Base-by-base conservation (phyloP, 1,140 invertebrate species). In the Lysiphlebus fabarum region DNA sequence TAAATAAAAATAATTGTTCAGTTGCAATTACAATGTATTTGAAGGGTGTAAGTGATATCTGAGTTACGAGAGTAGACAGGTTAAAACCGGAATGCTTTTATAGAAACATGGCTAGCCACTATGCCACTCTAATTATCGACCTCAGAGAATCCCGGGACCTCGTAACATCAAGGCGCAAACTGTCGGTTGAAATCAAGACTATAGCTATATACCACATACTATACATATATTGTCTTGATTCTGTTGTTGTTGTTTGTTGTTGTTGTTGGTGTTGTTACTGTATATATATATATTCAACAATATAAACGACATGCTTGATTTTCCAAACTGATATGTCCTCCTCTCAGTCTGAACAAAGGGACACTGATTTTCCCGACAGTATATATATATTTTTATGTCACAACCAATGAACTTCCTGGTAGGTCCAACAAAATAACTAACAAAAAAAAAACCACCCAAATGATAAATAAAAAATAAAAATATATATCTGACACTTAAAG, bases 71-170 rank as follows among this genome's bases (percentile, higher is more conserved):
- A 57, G 53, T 41, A 47, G 58, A 56, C 53, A 48, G 45, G 26
- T 41, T 53, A 45, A 56, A 17, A 26, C 7, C 51, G 53, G 59
- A 64, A 64, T 64, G 63, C 63, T 64, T 64, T 64, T 64, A 64
- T 53, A 47, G 56, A 14, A 56, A 61, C 59, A 64, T 38, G 63
- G 33, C 59, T 61, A 53, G 56, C 59, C 59, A 61, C 59, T 61
- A 61, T 56, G 43, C 51, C 56, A 55, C 56, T 64, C 60, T 64
- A 64, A 64, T 64, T 64, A 64, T 61, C 63, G 56, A 64, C 42
- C 48, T 11, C 44, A n/a, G 43, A 54, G 58, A 47, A n/a, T 38
- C 38, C 34, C 10, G 49, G 45, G 41, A 44, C n/a, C 48, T 49
- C 48, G 36, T 49, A 34, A 17, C 33, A 33, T 49, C 48, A 34